These are phyloP conservation scores for Euspilapteryx auroguttella DNA, from an alignment of 2,888 invertebrate genomes.

Conservation along the genomic window DNA sequence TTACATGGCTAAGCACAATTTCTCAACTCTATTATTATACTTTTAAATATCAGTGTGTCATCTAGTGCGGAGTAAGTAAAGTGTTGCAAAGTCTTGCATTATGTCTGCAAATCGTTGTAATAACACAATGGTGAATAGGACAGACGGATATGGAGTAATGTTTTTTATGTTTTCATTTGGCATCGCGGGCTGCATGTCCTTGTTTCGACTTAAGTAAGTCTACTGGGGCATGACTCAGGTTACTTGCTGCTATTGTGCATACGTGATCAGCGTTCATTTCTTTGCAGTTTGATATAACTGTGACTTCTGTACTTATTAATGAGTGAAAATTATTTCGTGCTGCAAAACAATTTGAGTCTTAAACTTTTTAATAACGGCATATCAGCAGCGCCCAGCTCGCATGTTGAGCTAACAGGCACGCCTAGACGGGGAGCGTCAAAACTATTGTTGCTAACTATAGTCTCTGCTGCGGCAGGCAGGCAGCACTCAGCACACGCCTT, in stretches of 20 bases:
- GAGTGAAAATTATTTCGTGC: too few species aligned
- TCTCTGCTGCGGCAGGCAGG: slow-evolving; percentile 12
- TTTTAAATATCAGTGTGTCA: slow-evolving; percentile 39
- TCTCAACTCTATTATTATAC: slow-evolving; percentile 29
- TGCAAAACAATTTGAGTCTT: too few species aligned
- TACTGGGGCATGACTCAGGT: slow-evolving; percentile 27
- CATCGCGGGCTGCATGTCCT: slow-evolving; percentile 37
- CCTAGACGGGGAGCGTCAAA: too few species aligned
- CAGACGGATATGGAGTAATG: slow-evolving; percentile 52
- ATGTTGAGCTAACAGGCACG: too few species aligned
- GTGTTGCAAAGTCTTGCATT: slow-evolving; percentile 41
- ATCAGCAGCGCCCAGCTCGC: too few species aligned
- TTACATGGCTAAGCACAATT: too few species aligned
- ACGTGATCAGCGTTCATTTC: slow-evolving; percentile 24
- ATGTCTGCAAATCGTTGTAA: slow-evolving; percentile 47
- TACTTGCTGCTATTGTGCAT: slow-evolving; percentile 28
- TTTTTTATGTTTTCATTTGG: slow-evolving; percentile 50
- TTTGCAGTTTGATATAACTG: too few species aligned
- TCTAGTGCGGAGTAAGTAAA: too few species aligned
- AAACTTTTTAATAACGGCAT: too few species aligned
- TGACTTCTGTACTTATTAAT: too few species aligned
- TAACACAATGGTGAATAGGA: slow-evolving; percentile 50
- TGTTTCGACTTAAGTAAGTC: slow-evolving; percentile 37
- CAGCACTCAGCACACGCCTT: slow-evolving; percentile 33
- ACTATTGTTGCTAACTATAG: too few species aligned